A percentile compares a stretch with the other conserved stretches of the same genome.
Conservation (phyloP, 2,888 invertebrate genomes). For the Rhagium mordax region DNA sequence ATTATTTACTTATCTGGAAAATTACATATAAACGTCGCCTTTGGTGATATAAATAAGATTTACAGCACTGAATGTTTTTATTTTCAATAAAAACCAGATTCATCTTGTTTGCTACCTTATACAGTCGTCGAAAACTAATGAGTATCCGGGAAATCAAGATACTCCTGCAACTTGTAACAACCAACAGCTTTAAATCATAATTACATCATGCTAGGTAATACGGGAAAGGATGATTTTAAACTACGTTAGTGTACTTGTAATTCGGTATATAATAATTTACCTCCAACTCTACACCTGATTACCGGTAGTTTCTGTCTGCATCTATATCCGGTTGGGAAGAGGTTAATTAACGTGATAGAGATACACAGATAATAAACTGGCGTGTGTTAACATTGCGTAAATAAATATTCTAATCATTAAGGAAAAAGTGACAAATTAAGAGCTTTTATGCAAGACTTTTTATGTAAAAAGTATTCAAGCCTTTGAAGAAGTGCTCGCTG, state of each 20-base stretch:
- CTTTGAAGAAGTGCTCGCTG: too few relatives aligned
- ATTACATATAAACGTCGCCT: too few relatives aligned
- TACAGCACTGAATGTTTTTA: neutral
- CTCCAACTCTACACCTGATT: neutral
- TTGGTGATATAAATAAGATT: neutral
- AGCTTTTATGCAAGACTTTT: too few relatives aligned
- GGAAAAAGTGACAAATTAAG: too few relatives aligned
- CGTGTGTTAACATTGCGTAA: too few relatives aligned
- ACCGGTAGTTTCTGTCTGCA: neutral
- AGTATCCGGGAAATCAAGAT: constrained; percentile 14
- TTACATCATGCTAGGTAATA: neutral
- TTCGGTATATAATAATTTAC: neutral
- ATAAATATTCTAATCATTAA: too few relatives aligned
- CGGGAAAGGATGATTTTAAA: neutral
- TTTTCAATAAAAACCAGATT: neutral
- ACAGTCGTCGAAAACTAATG: neutral
- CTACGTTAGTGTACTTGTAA: neutral
- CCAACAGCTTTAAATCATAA: constrained; percentile 3
- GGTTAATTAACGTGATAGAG: neutral
- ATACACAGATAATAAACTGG: too few relatives aligned
- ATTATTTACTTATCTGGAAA: too few relatives aligned
- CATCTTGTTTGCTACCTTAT: neutral
- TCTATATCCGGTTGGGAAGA: neutral
- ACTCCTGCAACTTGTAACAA: neutral
- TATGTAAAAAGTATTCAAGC: too few relatives aligned